phyloP scores from a whole-genome alignment of 2,797 vertebrate genomes.

The Liasis olivaceus region DNA sequence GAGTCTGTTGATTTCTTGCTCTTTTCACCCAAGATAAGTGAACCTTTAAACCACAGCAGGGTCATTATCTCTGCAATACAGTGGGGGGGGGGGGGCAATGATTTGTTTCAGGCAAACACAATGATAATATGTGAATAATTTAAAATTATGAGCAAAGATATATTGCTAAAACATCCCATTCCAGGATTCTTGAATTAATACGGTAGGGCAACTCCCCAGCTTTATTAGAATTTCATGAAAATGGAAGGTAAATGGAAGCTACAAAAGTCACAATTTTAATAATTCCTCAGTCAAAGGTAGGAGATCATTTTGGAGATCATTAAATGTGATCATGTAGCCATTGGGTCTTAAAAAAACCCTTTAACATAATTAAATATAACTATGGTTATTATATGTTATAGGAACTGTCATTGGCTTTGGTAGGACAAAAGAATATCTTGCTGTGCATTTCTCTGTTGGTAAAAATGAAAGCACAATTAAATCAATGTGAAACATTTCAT shows the following conservation, averaged over 20 bases:
- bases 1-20: background rate
- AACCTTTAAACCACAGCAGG: background rate
- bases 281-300: slow-evolving; percentile 3
- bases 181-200: background rate
- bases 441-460: slow-evolving; percentile 7
- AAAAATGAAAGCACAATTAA: background rate
- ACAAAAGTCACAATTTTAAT: rapidly evolving
- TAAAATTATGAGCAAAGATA: background rate
- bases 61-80: background rate
- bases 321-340: slow-evolving; percentile 1
- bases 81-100: background rate
- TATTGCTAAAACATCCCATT: background rate
- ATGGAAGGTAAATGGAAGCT: slow-evolving; percentile 15
- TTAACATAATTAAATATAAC: slow-evolving; percentile 24
- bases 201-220: background rate
- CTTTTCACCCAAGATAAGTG: slow-evolving; percentile 1
- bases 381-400: slow-evolving; percentile 18
- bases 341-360: slow-evolving; percentile 9
- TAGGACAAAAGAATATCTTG: slow-evolving; percentile 16
- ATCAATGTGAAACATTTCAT: background rate
- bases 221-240: background rate
- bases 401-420: slow-evolving; percentile 14
- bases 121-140: background rate
- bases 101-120: background rate
- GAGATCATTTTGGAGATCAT: slow-evolving; percentile 2